Evolutionary conservation across 2,797 vertebrate species (phyloP).

Genomic region (Cephalopachus bancanus): DNA sequence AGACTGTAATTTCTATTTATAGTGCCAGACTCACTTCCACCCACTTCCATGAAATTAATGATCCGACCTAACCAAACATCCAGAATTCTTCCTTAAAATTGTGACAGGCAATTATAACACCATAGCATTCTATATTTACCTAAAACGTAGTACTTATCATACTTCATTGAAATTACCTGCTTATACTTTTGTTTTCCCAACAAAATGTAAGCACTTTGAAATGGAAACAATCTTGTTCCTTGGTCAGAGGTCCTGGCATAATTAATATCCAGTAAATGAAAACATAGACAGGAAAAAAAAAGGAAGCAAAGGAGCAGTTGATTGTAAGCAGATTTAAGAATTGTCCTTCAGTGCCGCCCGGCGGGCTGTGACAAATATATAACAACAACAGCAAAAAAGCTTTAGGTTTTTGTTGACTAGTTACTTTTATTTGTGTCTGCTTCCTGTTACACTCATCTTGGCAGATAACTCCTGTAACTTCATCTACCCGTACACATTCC

Average conservation of each 20-base stretch:
- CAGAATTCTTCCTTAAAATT: background rate
- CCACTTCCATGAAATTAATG: background rate
- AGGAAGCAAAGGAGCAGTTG: background rate
- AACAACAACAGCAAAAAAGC: background rate
- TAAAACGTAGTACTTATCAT: background rate
- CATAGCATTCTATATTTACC: background rate
- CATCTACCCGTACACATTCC: background rate
- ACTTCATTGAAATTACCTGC: background rate
- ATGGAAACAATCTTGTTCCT: background rate
- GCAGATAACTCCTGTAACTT: background rate
- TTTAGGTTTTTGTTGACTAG: background rate
- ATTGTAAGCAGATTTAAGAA: background rate
- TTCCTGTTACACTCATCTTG: background rate
- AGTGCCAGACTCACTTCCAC: background rate
- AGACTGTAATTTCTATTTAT: background rate
- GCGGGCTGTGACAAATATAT: background rate
- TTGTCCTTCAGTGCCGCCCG: background rate
- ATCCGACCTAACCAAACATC: background rate
- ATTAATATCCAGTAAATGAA: background rate
- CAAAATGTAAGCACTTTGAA: background rate
- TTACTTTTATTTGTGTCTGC: constrained; percentile 58
- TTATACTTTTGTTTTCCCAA: background rate
- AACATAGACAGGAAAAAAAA: rapidly evolving
- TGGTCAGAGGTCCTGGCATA: background rate
- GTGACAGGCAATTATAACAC: background rate